These are phyloP conservation scores for Semotilus atromaculatus DNA, from an alignment of 2,797 vertebrate genomes.

Conservation along the genomic window DNA sequence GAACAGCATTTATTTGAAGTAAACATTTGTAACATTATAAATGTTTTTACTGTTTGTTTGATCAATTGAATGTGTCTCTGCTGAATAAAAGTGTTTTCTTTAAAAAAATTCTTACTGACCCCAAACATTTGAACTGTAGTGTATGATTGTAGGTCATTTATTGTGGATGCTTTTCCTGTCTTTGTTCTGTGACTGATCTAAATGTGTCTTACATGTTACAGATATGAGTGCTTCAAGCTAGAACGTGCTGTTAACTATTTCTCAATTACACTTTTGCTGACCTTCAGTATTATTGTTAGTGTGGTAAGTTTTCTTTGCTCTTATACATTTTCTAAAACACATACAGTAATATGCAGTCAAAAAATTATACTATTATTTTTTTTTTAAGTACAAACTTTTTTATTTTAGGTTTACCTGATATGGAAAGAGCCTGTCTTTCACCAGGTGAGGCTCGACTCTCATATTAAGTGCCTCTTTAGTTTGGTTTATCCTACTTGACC, in stretches of 20 bases:
- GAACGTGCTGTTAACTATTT: slow-evolving; percentile 87
- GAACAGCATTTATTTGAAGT: not conserved
- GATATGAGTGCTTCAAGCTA: slow-evolving; percentile 96
- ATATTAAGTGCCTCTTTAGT: not conserved
- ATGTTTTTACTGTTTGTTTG: no score
- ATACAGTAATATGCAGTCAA: not conserved
- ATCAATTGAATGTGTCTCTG: no score
- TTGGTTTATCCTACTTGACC: not conserved
- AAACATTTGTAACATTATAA: not conserved
- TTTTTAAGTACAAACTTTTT: not conserved
- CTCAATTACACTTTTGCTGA: slow-evolving; percentile 82
- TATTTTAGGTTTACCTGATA: slow-evolving; percentile 88
- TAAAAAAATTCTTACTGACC: not conserved
- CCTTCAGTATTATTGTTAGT: slow-evolving; percentile 92
- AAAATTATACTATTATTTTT: not conserved
- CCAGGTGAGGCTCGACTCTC: slow-evolving; percentile 82
- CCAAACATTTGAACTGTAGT: not conserved
- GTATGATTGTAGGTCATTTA: not conserved
- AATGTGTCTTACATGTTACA: slow-evolving; percentile 68
- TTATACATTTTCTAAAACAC: not conserved
- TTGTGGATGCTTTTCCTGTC: not conserved
- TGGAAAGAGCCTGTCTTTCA: slow-evolving; percentile 98
- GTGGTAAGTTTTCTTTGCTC: slow-evolving; percentile 81
- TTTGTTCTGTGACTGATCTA: not conserved
- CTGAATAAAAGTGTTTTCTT: not conserved